Conservation (phyloP, 2,797 vertebrate species). For the Enteromius thamalakanensis region DNA sequence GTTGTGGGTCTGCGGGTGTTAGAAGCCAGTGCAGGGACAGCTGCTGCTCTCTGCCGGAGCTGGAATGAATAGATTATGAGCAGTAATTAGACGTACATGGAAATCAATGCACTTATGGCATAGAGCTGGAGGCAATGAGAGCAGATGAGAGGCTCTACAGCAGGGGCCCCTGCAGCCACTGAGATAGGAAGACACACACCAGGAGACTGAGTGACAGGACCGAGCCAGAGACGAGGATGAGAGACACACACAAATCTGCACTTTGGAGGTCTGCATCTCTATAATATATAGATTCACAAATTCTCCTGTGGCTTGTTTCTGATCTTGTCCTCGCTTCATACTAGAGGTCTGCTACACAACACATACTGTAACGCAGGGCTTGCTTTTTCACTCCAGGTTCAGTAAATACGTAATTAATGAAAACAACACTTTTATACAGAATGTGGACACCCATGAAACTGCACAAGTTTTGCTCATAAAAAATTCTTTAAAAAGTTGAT, state of each 20-base stretch:
- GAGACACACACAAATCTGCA: constrained; percentile 49
- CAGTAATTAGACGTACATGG: constrained; percentile 99
- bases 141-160: constrained; percentile 87
- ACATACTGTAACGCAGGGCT: neutral
- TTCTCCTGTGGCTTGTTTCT: constrained; percentile 27
- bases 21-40: constrained; percentile 87
- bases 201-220: constrained; percentile 86
- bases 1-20: constrained; percentile 25
- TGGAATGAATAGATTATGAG: constrained; percentile 99
- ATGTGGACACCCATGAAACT: neutral
- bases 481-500: constrained; percentile 2
- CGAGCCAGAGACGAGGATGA: constrained; percentile 41
- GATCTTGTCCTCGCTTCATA: neutral
- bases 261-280: neutral
- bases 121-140: constrained; percentile 90
- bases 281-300: constrained; percentile 10
- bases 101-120: constrained; percentile 99
- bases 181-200: constrained; percentile 87
- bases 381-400: neutral
- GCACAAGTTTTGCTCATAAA: neutral
- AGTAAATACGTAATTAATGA: neutral
- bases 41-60: constrained; percentile 95
- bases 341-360: neutral
- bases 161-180: constrained; percentile 81
- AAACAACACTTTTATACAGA: neutral